Percentiles rank a stretch among this genome's conserved stretches.
These are phyloP conservation scores for Archips crataeganus DNA, from an alignment of 2,888 invertebrate species.

Conservation along the genomic window DNA sequence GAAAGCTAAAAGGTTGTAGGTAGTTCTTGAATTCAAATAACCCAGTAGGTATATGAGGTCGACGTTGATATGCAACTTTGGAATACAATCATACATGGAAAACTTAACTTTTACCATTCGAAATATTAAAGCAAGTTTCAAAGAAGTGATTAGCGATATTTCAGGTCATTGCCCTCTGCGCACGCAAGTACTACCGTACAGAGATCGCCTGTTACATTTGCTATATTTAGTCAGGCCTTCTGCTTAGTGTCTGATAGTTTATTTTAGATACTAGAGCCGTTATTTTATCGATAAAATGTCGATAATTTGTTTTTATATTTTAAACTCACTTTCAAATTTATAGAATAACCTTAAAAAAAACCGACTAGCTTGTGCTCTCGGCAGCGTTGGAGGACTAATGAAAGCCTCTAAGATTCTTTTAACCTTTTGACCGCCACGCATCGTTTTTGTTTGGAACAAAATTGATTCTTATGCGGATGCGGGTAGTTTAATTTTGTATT, in stretches of 20 bases:
- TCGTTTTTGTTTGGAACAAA: too few relatives aligned
- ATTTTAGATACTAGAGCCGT: conserved; percentile 25
- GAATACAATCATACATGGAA: background rate
- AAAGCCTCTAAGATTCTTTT: too few relatives aligned
- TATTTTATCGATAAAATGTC: conserved; percentile 16
- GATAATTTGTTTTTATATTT: background rate
- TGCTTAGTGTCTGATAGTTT: conserved; percentile 38
- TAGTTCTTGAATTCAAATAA: too few relatives aligned
- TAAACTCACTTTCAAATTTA: too few relatives aligned
- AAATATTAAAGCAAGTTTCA: background rate
- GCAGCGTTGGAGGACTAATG: too few relatives aligned
- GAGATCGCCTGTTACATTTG: conserved; percentile 23
- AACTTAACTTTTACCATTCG: background rate
- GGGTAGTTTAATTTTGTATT: too few relatives aligned
- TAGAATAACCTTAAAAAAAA: too few relatives aligned
- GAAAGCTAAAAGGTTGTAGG: too few relatives aligned
- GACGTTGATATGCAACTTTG: background rate
- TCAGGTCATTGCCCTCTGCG: conserved; percentile 16
- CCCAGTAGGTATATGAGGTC: too few relatives aligned
- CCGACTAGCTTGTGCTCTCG: too few relatives aligned
- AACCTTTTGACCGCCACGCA: too few relatives aligned
- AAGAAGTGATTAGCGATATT: conserved; percentile 14
- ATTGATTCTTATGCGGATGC: too few relatives aligned
- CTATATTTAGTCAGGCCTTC: conserved; percentile 38
- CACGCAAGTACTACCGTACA: background rate